Conservation (phyloP, 2,113 vertebrate genomes). For the Cnemophilus loriae region DNA sequence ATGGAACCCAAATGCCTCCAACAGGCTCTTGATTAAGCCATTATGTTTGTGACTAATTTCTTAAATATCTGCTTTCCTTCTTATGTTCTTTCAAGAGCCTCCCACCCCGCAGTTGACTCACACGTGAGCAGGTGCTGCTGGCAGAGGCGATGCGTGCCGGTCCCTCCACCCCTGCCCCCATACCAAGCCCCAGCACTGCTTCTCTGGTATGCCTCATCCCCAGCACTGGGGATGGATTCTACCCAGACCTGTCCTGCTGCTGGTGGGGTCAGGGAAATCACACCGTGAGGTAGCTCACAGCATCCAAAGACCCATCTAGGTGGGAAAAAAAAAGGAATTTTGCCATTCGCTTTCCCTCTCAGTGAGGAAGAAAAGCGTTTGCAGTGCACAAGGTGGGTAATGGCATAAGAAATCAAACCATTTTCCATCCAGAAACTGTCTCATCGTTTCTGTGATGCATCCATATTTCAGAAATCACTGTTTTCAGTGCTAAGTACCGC, state of each 20-base stretch:
- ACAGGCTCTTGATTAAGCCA: slow-evolving; percentile 21
- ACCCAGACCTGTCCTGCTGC: not conserved
- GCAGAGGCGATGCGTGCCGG: not conserved
- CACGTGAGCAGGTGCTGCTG: not conserved
- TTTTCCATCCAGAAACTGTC: not conserved
- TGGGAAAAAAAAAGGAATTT: not conserved
- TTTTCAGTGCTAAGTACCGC: not conserved
- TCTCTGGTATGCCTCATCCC: not conserved
- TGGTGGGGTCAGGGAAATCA: not conserved
- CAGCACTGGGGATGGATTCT: not conserved
- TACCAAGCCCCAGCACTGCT: not conserved
- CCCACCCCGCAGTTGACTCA: not conserved
- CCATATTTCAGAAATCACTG: not conserved
- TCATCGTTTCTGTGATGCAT: not conserved
- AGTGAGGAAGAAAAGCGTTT: not conserved
- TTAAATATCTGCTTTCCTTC: slow-evolving; percentile 50
- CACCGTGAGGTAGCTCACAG: accelerated
- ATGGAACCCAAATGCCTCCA: not conserved
- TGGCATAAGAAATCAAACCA: not conserved
- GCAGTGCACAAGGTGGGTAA: not conserved
- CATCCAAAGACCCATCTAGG: not conserved
- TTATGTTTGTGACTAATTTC: slow-evolving; percentile 52
- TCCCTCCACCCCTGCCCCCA: not conserved
- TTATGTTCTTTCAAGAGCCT: slow-evolving; percentile 28
- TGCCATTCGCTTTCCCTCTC: not conserved